Base-by-base conservation (phyloP, 2,888 invertebrate species). In the Rhaphigaster nebulosa region DNA sequence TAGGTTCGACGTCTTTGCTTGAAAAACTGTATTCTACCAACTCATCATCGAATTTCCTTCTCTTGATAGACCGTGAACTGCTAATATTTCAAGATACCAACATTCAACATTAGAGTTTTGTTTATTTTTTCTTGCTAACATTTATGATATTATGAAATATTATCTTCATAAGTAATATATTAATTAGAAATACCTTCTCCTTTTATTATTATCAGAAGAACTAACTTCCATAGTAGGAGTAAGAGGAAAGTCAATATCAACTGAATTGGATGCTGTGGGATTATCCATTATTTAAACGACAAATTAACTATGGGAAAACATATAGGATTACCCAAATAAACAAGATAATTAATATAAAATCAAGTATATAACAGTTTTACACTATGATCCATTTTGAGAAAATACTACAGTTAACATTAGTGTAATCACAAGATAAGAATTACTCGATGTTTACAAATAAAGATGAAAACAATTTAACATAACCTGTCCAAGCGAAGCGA, bases 21-120 rank as follows among this genome's bases (percentile, higher is more conserved):
- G 91, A 90, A 91, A 97, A 94, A 93, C 97, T 98, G 92, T 97
- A 98, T 93, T 99, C 99, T 0, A 99, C 99, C 91, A 99, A 94
- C 94, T 99, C 99, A 95, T 99, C 99, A 93, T 99, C 99, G 94
- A 99, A 99, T 93, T 98, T 97, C 93, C 98, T 97, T 0, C 99
- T 95, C 94, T 99, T 99, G 93, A 99, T 99, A 1, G 98, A 98
- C 91, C 99, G 95, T 52, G 98, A 98, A 23, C 98, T 98, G 94
- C 98, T 98, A 93, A 65, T 26, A 89, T 29, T n/a, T 38, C 70
- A 65, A 80, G 20, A 80, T 45, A 52, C 26, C 41, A 80, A 50
- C 26, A 52, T 52, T 52, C 18, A 52, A 29, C 87, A 34, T 87
- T 87, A 52, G 56, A 34, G 6, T 34, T 34, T 29, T 54, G 29